Percentiles rank a stretch among this genome's conserved stretches.
These are phyloP conservation scores for Schlechtendalia chinensis DNA, from an alignment of 1,140 invertebrate genomes.

Conservation along the genomic window DNA sequence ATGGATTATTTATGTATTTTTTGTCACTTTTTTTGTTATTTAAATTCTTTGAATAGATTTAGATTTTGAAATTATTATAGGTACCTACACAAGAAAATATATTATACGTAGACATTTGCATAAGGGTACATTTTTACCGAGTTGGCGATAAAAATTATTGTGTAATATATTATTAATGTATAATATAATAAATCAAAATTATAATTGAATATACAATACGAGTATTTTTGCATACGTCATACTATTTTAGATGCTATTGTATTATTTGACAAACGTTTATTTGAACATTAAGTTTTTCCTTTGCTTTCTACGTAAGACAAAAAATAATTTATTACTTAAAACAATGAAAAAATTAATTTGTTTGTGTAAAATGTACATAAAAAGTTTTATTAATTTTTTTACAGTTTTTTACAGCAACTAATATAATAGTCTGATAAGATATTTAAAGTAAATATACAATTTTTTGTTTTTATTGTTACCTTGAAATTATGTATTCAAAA, in stretches of 20 bases:
- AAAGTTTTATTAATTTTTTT: background rate
- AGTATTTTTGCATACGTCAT: background rate
- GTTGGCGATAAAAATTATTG: constrained; percentile 9
- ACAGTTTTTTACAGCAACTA: background rate
- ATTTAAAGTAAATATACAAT: background rate
- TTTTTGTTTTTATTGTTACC: background rate
- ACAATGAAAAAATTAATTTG: no score
- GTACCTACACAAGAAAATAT: constrained; percentile 2
- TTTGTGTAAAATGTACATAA: background rate
- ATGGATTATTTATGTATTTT: constrained; percentile 40
- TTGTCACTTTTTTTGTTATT: constrained; percentile 32
- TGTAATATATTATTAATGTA: no score
- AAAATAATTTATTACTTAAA: no score
- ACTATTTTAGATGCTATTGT: background rate
- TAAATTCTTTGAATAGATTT: constrained; percentile 27
- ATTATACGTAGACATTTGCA: constrained; percentile 20
- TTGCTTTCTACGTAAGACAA: no score
- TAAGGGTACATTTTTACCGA: constrained; percentile 7
- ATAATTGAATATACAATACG: constrained; percentile 2
- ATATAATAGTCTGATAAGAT: no score
- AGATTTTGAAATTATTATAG: constrained; percentile 25
- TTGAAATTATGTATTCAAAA: background rate
- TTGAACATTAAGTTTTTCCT: no score
- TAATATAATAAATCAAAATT: constrained; percentile 5
- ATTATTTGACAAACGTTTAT: background rate